Evolutionary conservation across 2,888 invertebrate species (phyloP).

Genomic region (Megaustenia siamemsis): DNA sequence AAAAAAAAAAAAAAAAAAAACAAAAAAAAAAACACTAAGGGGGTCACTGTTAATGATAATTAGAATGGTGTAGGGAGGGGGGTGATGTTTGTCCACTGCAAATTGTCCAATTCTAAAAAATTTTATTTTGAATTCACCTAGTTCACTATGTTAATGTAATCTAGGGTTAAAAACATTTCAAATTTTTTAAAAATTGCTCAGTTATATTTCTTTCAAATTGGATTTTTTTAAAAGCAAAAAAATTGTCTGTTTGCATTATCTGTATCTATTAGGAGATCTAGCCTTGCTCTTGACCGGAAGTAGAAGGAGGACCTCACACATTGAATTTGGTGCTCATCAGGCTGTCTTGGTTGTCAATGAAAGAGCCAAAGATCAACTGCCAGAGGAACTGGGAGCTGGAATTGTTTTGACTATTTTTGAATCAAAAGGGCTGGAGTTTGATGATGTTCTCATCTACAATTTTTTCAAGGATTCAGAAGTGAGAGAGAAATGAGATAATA

Average conservation of each 20-base stretch:
- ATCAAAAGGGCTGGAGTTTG: conserved; percentile 77
- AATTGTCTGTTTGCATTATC: not conserved
- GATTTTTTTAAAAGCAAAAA: too few relatives aligned
- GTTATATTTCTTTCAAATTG: too few relatives aligned
- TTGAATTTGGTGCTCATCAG: conserved; percentile 78
- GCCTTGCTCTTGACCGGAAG: conserved; percentile 64
- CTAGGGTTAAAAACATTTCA: too few relatives aligned
- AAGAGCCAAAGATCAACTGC: conserved; percentile 68
- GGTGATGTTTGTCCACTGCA: too few relatives aligned
- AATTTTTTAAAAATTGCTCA: too few relatives aligned
- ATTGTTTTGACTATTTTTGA: conserved; percentile 76
- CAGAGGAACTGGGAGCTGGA: conserved; percentile 70
- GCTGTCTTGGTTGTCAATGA: conserved; percentile 76
- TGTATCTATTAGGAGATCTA: conserved; percentile 54
- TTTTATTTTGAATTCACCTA: too few relatives aligned
- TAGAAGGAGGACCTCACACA: conserved; percentile 72
- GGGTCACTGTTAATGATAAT: too few relatives aligned
- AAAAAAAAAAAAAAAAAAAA: too few relatives aligned
- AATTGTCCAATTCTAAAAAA: too few relatives aligned
- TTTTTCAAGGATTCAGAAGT: conserved; percentile 77
- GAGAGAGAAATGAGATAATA: not conserved
- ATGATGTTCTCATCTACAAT: conserved; percentile 76
- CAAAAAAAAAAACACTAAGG: too few relatives aligned
- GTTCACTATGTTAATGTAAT: too few relatives aligned
- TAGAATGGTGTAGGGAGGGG: too few relatives aligned